Conservation (phyloP, 2,113 vertebrate species). For the Ibidorhyncha struthersii region DNA sequence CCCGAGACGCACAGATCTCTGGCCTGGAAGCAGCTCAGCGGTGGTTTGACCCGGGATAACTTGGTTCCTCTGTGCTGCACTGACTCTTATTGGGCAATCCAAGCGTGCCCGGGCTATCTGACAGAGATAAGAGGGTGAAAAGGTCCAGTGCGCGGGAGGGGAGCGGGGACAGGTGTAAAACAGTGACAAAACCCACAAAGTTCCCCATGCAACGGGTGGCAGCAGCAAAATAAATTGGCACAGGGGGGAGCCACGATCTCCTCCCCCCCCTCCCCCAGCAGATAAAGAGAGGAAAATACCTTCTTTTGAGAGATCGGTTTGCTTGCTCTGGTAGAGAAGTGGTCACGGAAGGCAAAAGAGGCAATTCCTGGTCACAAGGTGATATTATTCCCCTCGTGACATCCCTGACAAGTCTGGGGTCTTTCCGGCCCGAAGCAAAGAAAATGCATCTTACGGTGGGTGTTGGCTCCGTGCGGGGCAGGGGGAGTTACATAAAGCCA, state of each 20-base stretch:
- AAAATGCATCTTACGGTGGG: not conserved
- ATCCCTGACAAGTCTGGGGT: not conserved
- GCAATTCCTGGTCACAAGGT: not conserved
- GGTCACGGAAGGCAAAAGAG: not conserved
- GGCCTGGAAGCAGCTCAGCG: not conserved
- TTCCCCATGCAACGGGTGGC: accelerated
- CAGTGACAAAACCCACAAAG: accelerated
- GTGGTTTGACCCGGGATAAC: not conserved
- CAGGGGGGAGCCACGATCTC: accelerated
- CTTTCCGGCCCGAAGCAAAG: not conserved
- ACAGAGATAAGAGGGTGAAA: not conserved
- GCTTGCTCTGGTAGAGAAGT: not conserved
- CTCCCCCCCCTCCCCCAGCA: not conserved
- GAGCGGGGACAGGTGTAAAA: not conserved
- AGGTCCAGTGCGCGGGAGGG: not conserved
- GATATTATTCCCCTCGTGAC: not conserved
- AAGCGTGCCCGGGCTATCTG: not conserved
- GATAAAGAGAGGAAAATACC: not conserved
- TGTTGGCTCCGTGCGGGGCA: not conserved
- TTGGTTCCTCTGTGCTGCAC: not conserved
- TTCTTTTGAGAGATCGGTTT: accelerated
- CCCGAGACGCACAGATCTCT: accelerated
- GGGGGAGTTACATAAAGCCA: conserved; percentile 39
- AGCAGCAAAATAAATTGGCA: not conserved
- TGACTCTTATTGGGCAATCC: not conserved